Conservation (phyloP, 2,888 invertebrate genomes). For the Scaptomyza parva region DNA sequence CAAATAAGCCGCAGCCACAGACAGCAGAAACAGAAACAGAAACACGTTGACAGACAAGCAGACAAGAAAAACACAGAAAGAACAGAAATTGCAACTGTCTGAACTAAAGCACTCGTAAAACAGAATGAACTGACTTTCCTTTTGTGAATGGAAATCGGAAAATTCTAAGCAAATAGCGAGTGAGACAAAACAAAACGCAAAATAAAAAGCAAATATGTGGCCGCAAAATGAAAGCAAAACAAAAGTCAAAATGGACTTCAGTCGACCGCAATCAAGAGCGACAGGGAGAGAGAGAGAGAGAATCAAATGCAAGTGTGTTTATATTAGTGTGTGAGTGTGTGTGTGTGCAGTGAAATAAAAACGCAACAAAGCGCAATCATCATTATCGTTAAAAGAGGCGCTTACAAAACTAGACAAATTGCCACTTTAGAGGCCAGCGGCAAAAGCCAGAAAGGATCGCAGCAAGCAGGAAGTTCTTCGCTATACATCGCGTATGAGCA, state of each 20-base stretch:
- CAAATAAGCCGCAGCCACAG: slow-evolving; percentile 26
- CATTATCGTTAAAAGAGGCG: slow-evolving; percentile 81
- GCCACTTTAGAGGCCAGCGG: slow-evolving; percentile 75
- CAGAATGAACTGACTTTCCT: slow-evolving; percentile 45
- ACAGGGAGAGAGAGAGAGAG: too few species aligned
- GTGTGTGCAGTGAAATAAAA: slow-evolving; percentile 71
- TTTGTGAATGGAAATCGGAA: slow-evolving; percentile 68
- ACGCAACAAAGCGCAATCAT: slow-evolving; percentile 81
- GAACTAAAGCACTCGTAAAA: slow-evolving; percentile 42
- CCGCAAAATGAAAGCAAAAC: slow-evolving; percentile 42
- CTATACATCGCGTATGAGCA: slow-evolving; percentile 43
- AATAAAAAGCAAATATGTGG: slow-evolving; percentile 18
- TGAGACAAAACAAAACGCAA: slow-evolving; percentile 16
- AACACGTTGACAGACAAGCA: slow-evolving; percentile 43
- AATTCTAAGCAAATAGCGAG: slow-evolving; percentile 67
- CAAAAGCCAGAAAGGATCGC: slow-evolving; percentile 51
- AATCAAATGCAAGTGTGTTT: slow-evolving; percentile 23
- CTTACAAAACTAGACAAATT: slow-evolving; percentile 82
- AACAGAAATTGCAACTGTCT: slow-evolving; percentile 34
- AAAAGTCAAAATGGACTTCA: slow-evolving; percentile 36
- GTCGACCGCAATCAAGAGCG: slow-evolving; percentile 13
- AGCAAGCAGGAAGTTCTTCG: slow-evolving; percentile 55
- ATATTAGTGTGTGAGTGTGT: slow-evolving; percentile 27
- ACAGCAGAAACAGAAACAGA: too few species aligned
- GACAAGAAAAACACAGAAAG: slow-evolving; percentile 13